A percentile compares a stretch with the other conserved stretches of the same genome.
Evolutionary conservation across 2,888 invertebrate species (phyloP).

Genomic region (Aporophyla nigra): DNA sequence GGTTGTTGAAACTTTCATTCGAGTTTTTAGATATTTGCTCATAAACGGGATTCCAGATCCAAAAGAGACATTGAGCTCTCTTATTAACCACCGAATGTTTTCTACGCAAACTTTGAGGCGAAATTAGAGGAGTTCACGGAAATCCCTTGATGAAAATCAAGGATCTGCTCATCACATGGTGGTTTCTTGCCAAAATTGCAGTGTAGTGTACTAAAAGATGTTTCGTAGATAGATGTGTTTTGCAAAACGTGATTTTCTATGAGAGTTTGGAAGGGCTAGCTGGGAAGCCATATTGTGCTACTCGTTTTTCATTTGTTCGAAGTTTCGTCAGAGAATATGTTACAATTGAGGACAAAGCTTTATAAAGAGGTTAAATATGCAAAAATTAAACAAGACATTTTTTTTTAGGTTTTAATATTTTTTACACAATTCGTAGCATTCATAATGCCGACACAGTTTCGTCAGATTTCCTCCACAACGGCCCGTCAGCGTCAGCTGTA

Average conservation of each 20-base stretch:
- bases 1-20: too few relatives aligned
- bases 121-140: too few relatives aligned
- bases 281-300: neutral
- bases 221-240: neutral
- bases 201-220: neutral
- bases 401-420: conserved; percentile 91
- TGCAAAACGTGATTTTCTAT: neutral
- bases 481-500: conserved; percentile 82
- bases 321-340: neutral
- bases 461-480: conserved; percentile 76
- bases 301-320: neutral
- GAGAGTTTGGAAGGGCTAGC: neutral
- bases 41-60: too few relatives aligned
- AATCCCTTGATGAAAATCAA: too few relatives aligned
- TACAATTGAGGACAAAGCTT: neutral
- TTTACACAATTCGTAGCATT: conserved; percentile 92
- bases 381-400: conserved; percentile 86
- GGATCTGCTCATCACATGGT: too few relatives aligned
- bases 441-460: conserved; percentile 90
- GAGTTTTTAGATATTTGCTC: too few relatives aligned
- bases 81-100: too few relatives aligned
- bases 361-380: conserved; percentile 33
- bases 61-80: too few relatives aligned
- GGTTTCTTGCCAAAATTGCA: too few relatives aligned
- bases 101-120: too few relatives aligned